Percentiles rank a stretch among this genome's conserved stretches.
Evolutionary conservation across 2,113 vertebrate genomes (phyloP).

Genomic region (Lepus americanus): DNA sequence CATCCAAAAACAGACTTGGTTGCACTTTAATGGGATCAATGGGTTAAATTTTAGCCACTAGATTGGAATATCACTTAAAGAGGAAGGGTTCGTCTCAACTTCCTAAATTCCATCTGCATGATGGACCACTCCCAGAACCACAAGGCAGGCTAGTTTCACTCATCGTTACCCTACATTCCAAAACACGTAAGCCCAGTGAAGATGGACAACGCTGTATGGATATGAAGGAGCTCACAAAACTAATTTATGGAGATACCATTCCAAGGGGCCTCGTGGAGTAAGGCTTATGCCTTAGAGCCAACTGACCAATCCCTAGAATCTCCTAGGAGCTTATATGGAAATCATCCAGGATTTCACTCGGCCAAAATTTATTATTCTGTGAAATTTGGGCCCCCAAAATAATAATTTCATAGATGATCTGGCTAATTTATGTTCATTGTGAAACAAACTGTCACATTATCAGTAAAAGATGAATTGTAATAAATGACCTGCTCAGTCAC

Average conservation of each 20-base stretch:
- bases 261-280: neutral
- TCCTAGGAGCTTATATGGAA: neutral
- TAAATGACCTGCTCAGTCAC: neutral
- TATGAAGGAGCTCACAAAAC: neutral
- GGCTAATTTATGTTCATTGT: neutral
- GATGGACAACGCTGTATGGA: neutral
- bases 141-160: neutral
- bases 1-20: neutral
- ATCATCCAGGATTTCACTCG: neutral
- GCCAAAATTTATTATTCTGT: neutral
- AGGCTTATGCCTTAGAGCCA: neutral
- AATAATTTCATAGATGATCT: neutral
- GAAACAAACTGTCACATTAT: neutral
- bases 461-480: neutral
- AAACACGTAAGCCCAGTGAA: neutral
- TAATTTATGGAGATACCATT: neutral
- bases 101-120: neutral
- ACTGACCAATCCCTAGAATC: neutral
- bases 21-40: conserved; percentile 28
- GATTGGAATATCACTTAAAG: neutral
- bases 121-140: neutral
- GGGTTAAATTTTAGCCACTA: neutral
- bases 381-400: neutral
- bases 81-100: neutral
- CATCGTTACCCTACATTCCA: neutral